Percentiles rank a stretch among this genome's conserved stretches.
phyloP scores from a whole-genome alignment of 2,888 invertebrate genomes.

The Trachelus tabidus region DNA sequence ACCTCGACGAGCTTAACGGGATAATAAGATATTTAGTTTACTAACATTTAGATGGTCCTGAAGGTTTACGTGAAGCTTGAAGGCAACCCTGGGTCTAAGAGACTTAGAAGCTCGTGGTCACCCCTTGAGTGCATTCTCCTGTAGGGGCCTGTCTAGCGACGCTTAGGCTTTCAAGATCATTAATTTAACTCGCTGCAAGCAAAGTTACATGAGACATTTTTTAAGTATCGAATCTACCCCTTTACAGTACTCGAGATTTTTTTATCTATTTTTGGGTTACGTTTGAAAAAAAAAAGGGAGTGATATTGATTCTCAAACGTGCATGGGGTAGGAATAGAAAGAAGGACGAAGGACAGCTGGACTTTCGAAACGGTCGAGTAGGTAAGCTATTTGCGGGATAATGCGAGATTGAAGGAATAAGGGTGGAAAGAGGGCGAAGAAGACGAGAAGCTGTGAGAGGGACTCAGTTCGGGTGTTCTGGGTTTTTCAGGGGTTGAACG shows the following conservation, averaged over 20 bases:
- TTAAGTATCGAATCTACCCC: not conserved
- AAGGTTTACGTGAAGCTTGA: constrained; percentile 40
- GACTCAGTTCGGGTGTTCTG: not conserved
- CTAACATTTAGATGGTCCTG: constrained; percentile 55
- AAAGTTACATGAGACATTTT: too few species aligned
- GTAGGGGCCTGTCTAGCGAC: constrained; percentile 58
- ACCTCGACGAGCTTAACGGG: constrained; percentile 25
- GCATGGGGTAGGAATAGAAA: constrained; percentile 21
- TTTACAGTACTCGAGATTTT: not conserved
- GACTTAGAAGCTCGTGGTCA: constrained; percentile 64
- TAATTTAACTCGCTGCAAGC: constrained; percentile 60
- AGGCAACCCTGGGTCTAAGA: constrained; percentile 59
- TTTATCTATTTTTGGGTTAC: not conserved
- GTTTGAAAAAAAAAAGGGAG: constrained; percentile 11
- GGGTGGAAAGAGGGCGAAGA: constrained; percentile 34
- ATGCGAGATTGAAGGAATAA: constrained; percentile 54
- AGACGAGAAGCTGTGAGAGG: constrained; percentile 26
- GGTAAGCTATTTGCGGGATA: constrained; percentile 53
- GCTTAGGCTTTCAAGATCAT: constrained; percentile 64
- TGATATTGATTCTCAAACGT: constrained; percentile 18
- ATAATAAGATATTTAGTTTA: constrained; percentile 64
- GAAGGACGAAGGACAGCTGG: constrained; percentile 36
- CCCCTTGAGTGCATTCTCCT: constrained; percentile 65
- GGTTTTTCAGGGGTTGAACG: not conserved
- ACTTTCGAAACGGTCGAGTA: constrained; percentile 46